Base-by-base conservation (phyloP, 2,888 invertebrate genomes). In the Andrena praecox region DNA sequence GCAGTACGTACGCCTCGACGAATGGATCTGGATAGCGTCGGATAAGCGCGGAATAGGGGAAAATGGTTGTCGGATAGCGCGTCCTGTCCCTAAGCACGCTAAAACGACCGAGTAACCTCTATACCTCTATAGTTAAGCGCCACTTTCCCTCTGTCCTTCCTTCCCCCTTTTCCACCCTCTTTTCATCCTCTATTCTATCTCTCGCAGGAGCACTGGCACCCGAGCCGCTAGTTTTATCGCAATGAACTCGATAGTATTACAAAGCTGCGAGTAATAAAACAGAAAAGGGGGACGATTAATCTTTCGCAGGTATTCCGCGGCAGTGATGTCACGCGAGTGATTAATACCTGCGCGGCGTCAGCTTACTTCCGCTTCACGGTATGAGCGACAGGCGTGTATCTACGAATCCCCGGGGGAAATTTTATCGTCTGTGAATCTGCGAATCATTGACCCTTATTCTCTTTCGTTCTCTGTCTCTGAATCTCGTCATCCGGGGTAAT, bases 1-100 rank as follows among this genome's bases (percentile, higher is more conserved):
- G 52, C 29, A 60, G 31, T 70, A 54, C 62, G 68, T 64, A 67
- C 77, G 50, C 33, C 56, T 29, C 64, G 63, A 80, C 63, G 62
- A 78, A 68, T 66, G 64, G 63, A 31, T 31, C 68, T 35, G 74
- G 62, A 71, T 83, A 71, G 64, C 76, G 74, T 75, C 77, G 78
- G 80, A 85, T 86, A 78, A 86, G 85, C 77, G 50, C 24, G 50
- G 50, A 54, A 73, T 70, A 42, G 31, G 33, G 59, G 29, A 62
- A 71, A 80, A 80, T 59, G 66, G 66, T 52, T 73, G 16, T 33
- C 42, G 72, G 68, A 80, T 72, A 77, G 10, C 71, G 56, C 33
- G 29, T 33, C 63, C 52, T 72, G 31, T 75, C 64, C 62, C 66
- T 75, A 70, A 79, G 67, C 27, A 60, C 56, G 12, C 20, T 29